These are phyloP conservation scores for Hybognathus amarus DNA, from an alignment of 2,797 vertebrate species.

Conservation along the genomic window DNA sequence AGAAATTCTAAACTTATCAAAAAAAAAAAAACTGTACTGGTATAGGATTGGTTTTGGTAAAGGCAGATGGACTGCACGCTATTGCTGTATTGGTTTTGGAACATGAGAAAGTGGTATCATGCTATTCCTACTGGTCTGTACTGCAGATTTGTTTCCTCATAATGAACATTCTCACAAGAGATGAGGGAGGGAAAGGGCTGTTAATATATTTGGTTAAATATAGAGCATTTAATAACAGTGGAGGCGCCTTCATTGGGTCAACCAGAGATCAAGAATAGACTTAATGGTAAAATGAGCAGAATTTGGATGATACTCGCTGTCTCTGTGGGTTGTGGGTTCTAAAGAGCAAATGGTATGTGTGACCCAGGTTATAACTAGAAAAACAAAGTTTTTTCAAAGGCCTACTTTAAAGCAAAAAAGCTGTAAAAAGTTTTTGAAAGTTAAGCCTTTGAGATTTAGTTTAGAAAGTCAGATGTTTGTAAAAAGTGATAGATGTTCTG, in stretches of 20 bases:
- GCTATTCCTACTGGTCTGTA: neutral
- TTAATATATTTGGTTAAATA: conserved; percentile 44
- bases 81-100: neutral
- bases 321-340: conserved; percentile 31
- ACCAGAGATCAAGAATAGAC: conserved; percentile 42
- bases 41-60: neutral
- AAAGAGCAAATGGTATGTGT: conserved; percentile 12
- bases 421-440: neutral
- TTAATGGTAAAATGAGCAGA: conserved; percentile 42
- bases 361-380: neutral
- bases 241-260: conserved; percentile 38
- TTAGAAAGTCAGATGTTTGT: neutral
- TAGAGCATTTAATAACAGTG: conserved; percentile 32
- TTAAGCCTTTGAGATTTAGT: neutral
- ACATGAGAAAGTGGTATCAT: neutral
- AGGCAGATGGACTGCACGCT: neutral
- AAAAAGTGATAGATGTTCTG: neutral
- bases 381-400: neutral
- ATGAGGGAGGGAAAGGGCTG: conserved; percentile 6
- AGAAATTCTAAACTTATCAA: neutral
- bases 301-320: conserved; percentile 21
- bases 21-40: neutral
- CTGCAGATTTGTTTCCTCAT: conserved; percentile 1
- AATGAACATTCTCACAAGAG: conserved; percentile 3
- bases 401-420: neutral